Evolutionary conservation across 2,888 invertebrate species (phyloP), one percentile per base, ranked within the genome.

Genomic region (Strigamia crassipes): DNA sequence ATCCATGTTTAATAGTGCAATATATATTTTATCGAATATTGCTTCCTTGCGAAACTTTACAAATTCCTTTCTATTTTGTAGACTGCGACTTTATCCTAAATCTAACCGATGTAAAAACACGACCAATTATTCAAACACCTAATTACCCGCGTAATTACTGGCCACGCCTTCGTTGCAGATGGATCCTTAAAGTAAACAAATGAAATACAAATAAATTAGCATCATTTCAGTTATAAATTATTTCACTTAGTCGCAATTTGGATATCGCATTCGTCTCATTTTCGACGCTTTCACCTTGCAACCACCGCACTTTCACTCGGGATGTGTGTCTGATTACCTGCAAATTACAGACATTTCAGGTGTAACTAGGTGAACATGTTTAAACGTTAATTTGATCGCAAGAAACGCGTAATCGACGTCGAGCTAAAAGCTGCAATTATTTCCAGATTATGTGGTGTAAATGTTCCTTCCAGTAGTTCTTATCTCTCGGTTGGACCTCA

Each of bases 401-500:
- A 1, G 23, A 27, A 42, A 42, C n/a, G 1, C 41, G 18, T 6
- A 5, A 5, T 6, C 6, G 13, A 38, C 23, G 27, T 23, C 3
- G n/a, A n/a, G 12, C 21, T 46, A 23, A 51, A 46, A 42, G 42
- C 21, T 81, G 21, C 38, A 18, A 27, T 15, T 81, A 10, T 81
- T 66, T 56, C 13, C 34, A 81, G 81, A 21, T 81, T 66, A 10
- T 81, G 81, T 66, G 81, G 81, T 18, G 42, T 66, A 13, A 34
- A 56, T 21, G n/a, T 15, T 31, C 81, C 81, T 31, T n/a, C 31
- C 1, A 34, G 66, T 41, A 38, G 66, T 13, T 31, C 56, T 66
- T 81, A 66, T 66, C 27, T 81, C 31, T 81, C 81, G 34, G 66
- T 31, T 21, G 81, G 81, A 27, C 81, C 81, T 23, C 66, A 56